Evolutionary conservation across 2,888 invertebrate genomes (phyloP).

Genomic region (Tipula lateralis): DNA sequence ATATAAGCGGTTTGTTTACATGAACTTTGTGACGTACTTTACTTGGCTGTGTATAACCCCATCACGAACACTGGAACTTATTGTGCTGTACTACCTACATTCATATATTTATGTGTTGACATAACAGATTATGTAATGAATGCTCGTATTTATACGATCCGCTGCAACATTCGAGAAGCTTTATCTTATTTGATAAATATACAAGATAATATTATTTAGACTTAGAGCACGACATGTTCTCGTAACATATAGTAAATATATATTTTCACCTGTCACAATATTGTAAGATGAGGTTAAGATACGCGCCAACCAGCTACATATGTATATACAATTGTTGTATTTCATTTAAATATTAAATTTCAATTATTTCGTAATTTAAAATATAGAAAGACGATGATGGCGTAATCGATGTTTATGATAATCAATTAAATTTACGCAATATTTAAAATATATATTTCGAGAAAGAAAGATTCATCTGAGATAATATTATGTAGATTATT

Average conservation of each 20-base stretch:
- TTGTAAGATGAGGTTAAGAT: not conserved
- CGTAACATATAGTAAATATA: not conserved
- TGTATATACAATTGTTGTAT: not conserved
- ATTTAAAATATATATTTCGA: not conserved
- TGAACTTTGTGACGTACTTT: not conserved
- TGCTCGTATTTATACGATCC: not conserved
- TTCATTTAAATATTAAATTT: not conserved
- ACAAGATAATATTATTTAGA: not conserved
- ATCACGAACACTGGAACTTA: not conserved
- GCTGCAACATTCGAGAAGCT: not conserved
- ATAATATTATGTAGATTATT: conserved; percentile 6
- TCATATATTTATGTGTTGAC: not conserved
- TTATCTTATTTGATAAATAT: not conserved
- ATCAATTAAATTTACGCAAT: conserved; percentile 5
- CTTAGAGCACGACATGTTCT: not conserved
- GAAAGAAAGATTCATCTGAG: not conserved
- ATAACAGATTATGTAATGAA: not conserved
- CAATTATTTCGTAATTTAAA: not conserved
- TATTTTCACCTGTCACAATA: not conserved
- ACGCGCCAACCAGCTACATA: not conserved
- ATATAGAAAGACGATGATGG: not conserved
- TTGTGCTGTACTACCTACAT: too few relatives aligned
- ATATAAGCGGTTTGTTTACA: not conserved
- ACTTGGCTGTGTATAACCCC: not conserved
- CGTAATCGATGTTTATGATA: conserved; percentile 11